Evolutionary conservation across 2,888 invertebrate species (phyloP), one percentile per base, ranked within the genome.

Genomic region (Macrosoma leucophasiata): DNA sequence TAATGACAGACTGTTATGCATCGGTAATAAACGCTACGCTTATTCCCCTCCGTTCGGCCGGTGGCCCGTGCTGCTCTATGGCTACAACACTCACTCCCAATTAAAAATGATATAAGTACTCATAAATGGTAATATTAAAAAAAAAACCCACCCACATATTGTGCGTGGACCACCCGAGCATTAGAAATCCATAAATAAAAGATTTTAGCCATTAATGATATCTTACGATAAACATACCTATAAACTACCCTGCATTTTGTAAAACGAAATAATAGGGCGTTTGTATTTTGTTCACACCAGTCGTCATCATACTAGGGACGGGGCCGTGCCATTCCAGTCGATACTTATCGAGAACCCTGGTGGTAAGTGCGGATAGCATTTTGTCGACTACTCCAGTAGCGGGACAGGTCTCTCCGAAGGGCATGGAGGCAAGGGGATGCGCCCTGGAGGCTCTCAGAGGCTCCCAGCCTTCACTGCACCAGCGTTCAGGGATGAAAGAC

Each of bases 261-360:
- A 84, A 38, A 1, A 82, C 84, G 35, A 82, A 82, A 24, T 71
- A 82, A 43, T 65, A 84, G 2, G 82, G 84, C 19, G 62, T 57
- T 36, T 77, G 71, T 0, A 84, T 42, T 37, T 70, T 72, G 30
- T 82, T 84, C 1, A 82, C 72, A 0, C 73, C 72, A 1, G 63
- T 58, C 0, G 73, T 73, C 0, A 59, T 54, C 31, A 74, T 52
- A 5, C 48, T 69, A 0, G 82, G 76, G 0, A 53, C 26, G 0
- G 77, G 72, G 0, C 82, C 82, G 34, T 84, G 84, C 82, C 82
- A 84, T 35, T 84, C 82, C n/a, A 84, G 41, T 12, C 84, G 60
- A 36, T 77, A 82, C 35, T 67, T 69, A 9, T 74, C 75, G 1
- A 81, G 39, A 0, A 82, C 60, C 28, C 69, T 57, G 1, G 62